Evolutionary conservation across 2,888 invertebrate species (phyloP).

Genomic region (Nomada goodeniana): DNA sequence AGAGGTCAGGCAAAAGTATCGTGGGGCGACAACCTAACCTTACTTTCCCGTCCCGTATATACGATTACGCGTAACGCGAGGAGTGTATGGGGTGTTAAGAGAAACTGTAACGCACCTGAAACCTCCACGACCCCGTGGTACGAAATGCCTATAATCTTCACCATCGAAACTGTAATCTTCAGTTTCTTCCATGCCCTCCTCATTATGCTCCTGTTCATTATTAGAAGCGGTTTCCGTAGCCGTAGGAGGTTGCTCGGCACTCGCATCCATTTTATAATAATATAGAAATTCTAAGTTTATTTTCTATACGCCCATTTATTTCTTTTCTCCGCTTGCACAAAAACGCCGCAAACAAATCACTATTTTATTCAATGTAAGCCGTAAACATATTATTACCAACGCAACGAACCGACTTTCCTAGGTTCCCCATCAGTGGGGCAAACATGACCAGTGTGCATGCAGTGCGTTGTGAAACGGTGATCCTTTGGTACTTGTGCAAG

Average conservation of each 20-base stretch:
- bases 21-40: constrained; percentile 55
- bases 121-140: constrained; percentile 84
- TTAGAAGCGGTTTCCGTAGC: constrained; percentile 58
- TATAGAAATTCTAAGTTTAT: constrained; percentile 42
- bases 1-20: constrained; percentile 21
- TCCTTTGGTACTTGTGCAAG: neutral
- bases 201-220: constrained; percentile 78
- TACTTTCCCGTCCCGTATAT: constrained; percentile 36
- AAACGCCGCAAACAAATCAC: constrained; percentile 77
- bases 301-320: constrained; percentile 66
- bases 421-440: constrained; percentile 31
- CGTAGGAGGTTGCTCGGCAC: constrained; percentile 61
- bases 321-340: constrained; percentile 63
- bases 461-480: neutral
- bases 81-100: constrained; percentile 34
- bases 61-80: constrained; percentile 6
- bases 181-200: constrained; percentile 80
- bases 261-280: constrained; percentile 70
- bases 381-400: constrained; percentile 73
- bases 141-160: constrained; percentile 85
- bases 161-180: constrained; percentile 83
- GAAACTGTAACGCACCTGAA: constrained; percentile 83
- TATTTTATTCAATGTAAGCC: constrained; percentile 70
- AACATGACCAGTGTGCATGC: constrained; percentile 24
- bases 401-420: constrained; percentile 43